These are phyloP conservation scores for Sisor rabdophorus DNA, from an alignment of 2,113 vertebrate genomes.

Conservation along the genomic window DNA sequence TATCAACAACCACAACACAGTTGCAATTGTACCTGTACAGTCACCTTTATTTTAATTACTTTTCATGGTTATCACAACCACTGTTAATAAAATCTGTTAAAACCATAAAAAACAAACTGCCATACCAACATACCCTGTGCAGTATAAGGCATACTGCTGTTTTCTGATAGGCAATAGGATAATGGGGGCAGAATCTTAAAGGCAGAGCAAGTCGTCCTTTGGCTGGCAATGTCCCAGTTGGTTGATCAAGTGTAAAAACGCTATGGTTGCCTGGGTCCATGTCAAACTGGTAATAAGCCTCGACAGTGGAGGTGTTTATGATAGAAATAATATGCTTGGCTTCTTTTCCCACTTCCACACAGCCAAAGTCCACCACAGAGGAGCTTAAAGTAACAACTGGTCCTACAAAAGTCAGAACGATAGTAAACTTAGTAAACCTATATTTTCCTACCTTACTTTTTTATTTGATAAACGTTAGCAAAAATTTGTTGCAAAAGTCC, in stretches of 20 bases:
- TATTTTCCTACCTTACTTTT: background rate
- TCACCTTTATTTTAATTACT: too few relatives aligned
- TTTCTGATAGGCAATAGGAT: slow-evolving; percentile 76
- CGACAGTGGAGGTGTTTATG: slow-evolving; percentile 71
- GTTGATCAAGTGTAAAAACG: slow-evolving; percentile 77
- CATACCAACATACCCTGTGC: slow-evolving; percentile 73
- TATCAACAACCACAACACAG: too few relatives aligned
- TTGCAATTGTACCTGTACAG: too few relatives aligned
- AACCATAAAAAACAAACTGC: too few relatives aligned
- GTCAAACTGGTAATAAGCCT: slow-evolving; percentile 79
- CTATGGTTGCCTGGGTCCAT: slow-evolving; percentile 77
- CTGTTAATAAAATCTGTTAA: too few relatives aligned
- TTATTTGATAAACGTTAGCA: background rate
- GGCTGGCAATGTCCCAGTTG: slow-evolving; percentile 71
- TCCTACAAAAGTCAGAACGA: slow-evolving; percentile 63
- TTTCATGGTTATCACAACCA: too few relatives aligned
- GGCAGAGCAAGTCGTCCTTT: slow-evolving; percentile 62
- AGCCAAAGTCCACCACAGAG: slow-evolving; percentile 74
- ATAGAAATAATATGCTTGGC: slow-evolving; percentile 66
- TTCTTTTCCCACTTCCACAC: slow-evolving; percentile 66
- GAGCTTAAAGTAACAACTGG: slow-evolving; percentile 72
- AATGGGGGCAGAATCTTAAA: slow-evolving; percentile 74
- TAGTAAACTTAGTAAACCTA: background rate
- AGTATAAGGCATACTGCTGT: slow-evolving; percentile 82
- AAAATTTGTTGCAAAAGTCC: background rate